Base-by-base conservation (phyloP, 2,888 invertebrate species). In the Lasioglossum calceatum region DNA sequence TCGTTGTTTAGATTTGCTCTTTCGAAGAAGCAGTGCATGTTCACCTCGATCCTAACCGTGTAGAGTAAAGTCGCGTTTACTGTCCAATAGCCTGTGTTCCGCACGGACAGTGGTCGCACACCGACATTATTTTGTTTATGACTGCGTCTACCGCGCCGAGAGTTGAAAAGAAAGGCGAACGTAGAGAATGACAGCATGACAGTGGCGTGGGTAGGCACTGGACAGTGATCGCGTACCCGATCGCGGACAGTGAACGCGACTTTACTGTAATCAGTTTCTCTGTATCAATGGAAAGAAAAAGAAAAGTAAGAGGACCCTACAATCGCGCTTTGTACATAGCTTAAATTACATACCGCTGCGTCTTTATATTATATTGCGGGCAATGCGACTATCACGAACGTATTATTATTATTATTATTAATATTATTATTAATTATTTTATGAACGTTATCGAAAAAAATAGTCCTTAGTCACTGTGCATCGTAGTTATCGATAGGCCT, bases 291-390 rank as follows among this genome's bases (percentile, higher is more conserved):
- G 32, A 79, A 27, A 27, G 27, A 19, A 36, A 70, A 61, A 47
- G 64, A 58, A 64, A 42, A 58, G 58, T 50, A 76, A 73, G 64
- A 44, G 47, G 73, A 82, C 93, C 93, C 93, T 93, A 93, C 93
- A 93, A 93, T 94, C 93, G 94, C 93, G 93, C 94, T 94, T 95
- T 95, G 95, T 95, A 95, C 84, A 95, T 95, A 95, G 86, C 91
- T 91, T 86, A 83, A 79, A 77, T 85, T 84, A 77, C 92, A 89
- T 93, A 92, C 93, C 72, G 83, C 81, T 81, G 81, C 82, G 82
- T 88, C 84, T 84, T 87, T 89, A 67, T 90, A 91, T 91, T 91
- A 89, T 90, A 89, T 89, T 89, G 84, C 87, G 81, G 85, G 64
- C 77, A 73, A 81, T 58, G 81, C 87, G 84, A 81, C 47, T 82